phyloP scores from a whole-genome alignment of 2,113 vertebrate species.

The Lepidothrix coronata region DNA sequence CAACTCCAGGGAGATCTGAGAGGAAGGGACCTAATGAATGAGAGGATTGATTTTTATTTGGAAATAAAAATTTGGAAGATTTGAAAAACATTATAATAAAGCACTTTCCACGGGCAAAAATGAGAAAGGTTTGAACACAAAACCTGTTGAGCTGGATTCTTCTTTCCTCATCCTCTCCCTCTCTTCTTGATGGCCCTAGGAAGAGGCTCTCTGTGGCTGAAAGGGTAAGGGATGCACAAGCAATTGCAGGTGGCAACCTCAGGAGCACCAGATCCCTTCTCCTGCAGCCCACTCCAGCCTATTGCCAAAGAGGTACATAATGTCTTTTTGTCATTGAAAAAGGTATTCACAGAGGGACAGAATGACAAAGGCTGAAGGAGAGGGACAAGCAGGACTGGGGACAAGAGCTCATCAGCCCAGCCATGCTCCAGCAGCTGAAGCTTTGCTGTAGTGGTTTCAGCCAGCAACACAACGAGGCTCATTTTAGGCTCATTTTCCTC shows the following conservation, averaged over 20 bases:
- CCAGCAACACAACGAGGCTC: rapidly evolving
- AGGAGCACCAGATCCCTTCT: neutral
- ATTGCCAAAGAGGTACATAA: neutral
- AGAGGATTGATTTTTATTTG: neutral
- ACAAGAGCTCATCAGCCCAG: neutral
- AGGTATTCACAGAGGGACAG: neutral
- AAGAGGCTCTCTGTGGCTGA: neutral
- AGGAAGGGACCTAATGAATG: neutral
- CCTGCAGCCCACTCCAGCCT: neutral
- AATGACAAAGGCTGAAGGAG: neutral
- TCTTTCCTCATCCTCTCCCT: neutral
- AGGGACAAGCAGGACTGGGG: neutral
- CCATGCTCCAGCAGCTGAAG: neutral
- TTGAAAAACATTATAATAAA: neutral
- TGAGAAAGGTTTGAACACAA: neutral
- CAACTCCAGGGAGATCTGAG: neutral
- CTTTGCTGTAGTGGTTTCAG: neutral
- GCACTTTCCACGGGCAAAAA: neutral
- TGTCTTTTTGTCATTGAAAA: neutral
- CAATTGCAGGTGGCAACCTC: neutral
- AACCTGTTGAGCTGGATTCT: neutral
- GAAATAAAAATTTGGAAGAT: neutral
- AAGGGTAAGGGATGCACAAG: neutral
- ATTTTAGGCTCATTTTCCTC: neutral
- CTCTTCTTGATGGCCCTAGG: neutral